A percentile compares a stretch with the other conserved stretches of the same genome.
These are phyloP conservation scores for Anser cygnoides DNA, from an alignment of 2,113 vertebrate species.

Conservation along the genomic window DNA sequence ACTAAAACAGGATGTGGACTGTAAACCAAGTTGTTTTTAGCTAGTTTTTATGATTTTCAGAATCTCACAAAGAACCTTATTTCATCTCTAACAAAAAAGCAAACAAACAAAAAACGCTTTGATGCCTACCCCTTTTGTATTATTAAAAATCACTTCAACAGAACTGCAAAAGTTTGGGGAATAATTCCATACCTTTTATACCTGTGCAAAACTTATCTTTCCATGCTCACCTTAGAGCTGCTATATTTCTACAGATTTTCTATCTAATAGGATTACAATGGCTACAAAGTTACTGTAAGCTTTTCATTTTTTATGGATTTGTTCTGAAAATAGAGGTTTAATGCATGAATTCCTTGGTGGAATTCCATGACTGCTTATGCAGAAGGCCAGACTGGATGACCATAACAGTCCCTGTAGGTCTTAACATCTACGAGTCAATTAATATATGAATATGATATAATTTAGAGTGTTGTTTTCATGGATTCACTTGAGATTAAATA, in stretches of 20 bases:
- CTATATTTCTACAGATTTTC: background rate
- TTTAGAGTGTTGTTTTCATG: constrained; percentile 23
- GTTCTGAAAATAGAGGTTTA: background rate
- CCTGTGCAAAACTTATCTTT: background rate
- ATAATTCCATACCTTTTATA: background rate
- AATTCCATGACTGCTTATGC: background rate
- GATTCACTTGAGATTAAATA: constrained; percentile 34
- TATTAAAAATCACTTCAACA: background rate
- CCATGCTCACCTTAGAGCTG: background rate
- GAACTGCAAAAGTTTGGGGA: background rate
- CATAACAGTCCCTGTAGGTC: constrained; percentile 10
- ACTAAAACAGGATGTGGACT: background rate
- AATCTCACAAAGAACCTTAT: background rate
- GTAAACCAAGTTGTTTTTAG: background rate
- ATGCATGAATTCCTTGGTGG: background rate
- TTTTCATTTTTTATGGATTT: background rate
- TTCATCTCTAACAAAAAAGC: background rate
- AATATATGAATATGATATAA: constrained; percentile 12
- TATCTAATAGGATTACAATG: background rate
- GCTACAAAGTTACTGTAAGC: background rate
- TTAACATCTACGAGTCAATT: constrained; percentile 14
- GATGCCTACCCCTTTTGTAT: background rate
- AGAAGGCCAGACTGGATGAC: constrained; percentile 7
- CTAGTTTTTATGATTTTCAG: background rate
- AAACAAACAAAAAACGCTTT: background rate